Percentiles rank a stretch among this genome's conserved stretches.
phyloP scores from a whole-genome alignment of 2,797 vertebrate species.

The Enteromius trimaculatus region DNA sequence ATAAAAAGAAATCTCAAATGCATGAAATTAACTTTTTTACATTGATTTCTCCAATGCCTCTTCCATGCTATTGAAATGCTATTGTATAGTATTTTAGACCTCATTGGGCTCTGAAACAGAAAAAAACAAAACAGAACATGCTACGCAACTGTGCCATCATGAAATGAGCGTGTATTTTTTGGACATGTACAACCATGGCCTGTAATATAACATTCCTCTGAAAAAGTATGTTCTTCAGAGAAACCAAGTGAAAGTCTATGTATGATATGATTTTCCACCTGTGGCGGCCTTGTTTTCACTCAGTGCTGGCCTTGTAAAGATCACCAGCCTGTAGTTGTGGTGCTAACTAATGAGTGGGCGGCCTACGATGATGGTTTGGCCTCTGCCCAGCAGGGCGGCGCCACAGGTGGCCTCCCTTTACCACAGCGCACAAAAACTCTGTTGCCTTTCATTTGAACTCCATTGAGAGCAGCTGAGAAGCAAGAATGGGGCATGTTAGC shows the following conservation, averaged over 20 bases:
- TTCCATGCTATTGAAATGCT: background rate
- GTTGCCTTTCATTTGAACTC: conserved; percentile 37
- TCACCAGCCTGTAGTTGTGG: conserved; percentile 45
- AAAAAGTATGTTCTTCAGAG: background rate
- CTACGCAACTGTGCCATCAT: conserved; percentile 3
- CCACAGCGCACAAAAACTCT: conserved; percentile 37
- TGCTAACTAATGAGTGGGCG: conserved; percentile 49
- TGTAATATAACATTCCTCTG: background rate
- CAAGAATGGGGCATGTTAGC: conserved; percentile 30
- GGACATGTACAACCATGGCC: background rate
- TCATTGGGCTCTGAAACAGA: background rate
- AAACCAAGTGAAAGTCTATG: conserved; percentile 2
- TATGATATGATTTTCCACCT: conserved; percentile 51
- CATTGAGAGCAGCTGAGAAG: conserved; percentile 37
- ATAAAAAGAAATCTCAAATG: background rate
- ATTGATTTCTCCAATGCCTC: background rate
- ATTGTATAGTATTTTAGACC: background rate
- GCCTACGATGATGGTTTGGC: conserved; percentile 47
- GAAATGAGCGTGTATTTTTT: background rate
- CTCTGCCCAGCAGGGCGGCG: conserved; percentile 37
- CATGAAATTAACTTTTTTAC: background rate
- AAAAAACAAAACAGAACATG: background rate
- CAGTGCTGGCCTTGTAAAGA: conserved; percentile 39
- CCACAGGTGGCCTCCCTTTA: conserved; percentile 55
- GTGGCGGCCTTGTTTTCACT: conserved; percentile 53